These are phyloP conservation scores for Melanostigma gelatinosum DNA, from an alignment of 2,113 vertebrate genomes.

Conservation along the genomic window DNA sequence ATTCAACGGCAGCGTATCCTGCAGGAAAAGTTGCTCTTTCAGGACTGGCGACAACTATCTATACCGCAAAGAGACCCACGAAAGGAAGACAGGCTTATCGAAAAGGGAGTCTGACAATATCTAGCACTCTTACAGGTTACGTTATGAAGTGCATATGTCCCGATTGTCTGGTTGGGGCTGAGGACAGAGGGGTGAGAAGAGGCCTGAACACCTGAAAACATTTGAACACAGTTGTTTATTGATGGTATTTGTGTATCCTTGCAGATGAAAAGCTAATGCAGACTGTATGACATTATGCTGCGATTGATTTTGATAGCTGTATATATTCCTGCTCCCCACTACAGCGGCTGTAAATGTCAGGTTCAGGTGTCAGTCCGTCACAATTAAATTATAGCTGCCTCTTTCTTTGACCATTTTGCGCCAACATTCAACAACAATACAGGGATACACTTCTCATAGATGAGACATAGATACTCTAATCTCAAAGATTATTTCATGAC, in stretches of 20 bases:
- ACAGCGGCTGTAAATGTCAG: constrained; percentile 47
- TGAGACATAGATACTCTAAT: neutral
- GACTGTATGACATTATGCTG: constrained; percentile 22
- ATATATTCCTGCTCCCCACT: constrained; percentile 19
- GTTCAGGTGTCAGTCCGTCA: neutral
- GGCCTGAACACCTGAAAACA: neutral
- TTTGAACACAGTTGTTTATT: constrained; percentile 18
- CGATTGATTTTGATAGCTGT: constrained; percentile 40
- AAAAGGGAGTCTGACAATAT: neutral
- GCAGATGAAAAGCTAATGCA: constrained; percentile 25
- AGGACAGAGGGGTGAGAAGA: neutral
- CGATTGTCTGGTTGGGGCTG: no score
- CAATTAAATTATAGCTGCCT: constrained; percentile 11
- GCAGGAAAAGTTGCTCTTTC: neutral
- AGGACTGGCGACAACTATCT: no score
- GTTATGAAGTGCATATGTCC: no score
- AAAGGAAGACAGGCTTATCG: neutral
- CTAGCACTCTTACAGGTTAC: no score
- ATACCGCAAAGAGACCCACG: no score
- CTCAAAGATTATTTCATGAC: neutral
- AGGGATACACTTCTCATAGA: neutral
- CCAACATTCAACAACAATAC: neutral
- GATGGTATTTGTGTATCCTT: constrained; percentile 22
- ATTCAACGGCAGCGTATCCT: neutral
- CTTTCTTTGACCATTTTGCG: neutral